These are phyloP conservation scores for Chrysolina haemoptera DNA, from an alignment of 2,888 invertebrate species.

Conservation along the genomic window DNA sequence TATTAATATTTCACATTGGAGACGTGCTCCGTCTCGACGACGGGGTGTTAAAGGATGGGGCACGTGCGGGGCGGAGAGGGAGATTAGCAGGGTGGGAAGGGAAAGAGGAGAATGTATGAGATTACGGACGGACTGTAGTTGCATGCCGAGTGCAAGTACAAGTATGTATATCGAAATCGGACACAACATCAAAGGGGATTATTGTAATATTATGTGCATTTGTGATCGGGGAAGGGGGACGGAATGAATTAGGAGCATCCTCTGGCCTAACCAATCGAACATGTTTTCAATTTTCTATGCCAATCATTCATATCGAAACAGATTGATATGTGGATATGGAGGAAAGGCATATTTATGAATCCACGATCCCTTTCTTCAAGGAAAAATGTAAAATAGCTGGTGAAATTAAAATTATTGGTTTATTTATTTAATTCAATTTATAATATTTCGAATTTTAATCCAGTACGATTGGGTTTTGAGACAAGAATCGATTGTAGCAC, in stretches of 20 bases:
- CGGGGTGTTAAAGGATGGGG: slow-evolving; percentile 30
- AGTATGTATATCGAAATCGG: slow-evolving; percentile 8
- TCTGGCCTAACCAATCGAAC: background rate
- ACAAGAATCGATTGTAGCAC: too few relatives aligned
- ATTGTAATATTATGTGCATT: slow-evolving; percentile 1
- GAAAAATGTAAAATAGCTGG: too few relatives aligned
- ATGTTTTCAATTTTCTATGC: too few relatives aligned
- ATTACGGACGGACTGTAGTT: slow-evolving; percentile 10
- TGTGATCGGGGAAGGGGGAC: background rate
- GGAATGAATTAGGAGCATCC: background rate
- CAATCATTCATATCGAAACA: too few relatives aligned
- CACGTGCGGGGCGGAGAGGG: slow-evolving; percentile 26
- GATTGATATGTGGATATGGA: too few relatives aligned
- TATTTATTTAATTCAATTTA: too few relatives aligned
- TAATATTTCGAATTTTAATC: too few relatives aligned
- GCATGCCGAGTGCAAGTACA: slow-evolving; percentile 16
- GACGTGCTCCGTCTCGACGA: slow-evolving; percentile 41
- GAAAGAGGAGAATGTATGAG: slow-evolving; percentile 7
- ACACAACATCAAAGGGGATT: slow-evolving; percentile 19
- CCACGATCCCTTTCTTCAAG: too few relatives aligned
- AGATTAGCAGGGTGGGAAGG: slow-evolving; percentile 11
- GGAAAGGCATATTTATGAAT: too few relatives aligned
- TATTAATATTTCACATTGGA: slow-evolving; percentile 53
- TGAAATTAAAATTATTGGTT: too few relatives aligned
- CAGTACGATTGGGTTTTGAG: too few relatives aligned